Evolutionary conservation across 2,888 invertebrate species (phyloP).

Genomic region (Allacma fusca): DNA sequence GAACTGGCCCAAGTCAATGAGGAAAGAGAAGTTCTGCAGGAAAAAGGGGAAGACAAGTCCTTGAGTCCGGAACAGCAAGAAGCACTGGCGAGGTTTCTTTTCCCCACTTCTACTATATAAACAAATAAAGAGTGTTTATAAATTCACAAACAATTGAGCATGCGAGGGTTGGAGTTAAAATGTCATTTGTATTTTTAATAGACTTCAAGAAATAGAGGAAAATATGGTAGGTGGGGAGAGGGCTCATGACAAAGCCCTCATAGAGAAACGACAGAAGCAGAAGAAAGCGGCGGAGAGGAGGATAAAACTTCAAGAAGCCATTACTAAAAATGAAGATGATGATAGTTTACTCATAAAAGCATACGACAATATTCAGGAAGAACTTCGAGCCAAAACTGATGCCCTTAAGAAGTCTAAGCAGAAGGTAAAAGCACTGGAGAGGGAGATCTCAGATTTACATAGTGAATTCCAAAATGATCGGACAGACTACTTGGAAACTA

Average conservation of each 20-base stretch:
- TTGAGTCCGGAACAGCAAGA: constrained; percentile 64
- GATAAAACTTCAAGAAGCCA: constrained; percentile 69
- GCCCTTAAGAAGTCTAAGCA: constrained; percentile 72
- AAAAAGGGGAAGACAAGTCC: constrained; percentile 39
- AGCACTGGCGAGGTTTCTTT: constrained; percentile 66
- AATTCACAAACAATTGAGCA: too few relatives aligned
- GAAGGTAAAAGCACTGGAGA: constrained; percentile 72
- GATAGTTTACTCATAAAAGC: constrained; percentile 75
- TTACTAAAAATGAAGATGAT: constrained; percentile 72
- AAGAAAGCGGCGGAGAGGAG: constrained; percentile 73
- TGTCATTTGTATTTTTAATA: too few relatives aligned
- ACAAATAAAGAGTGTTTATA: too few relatives aligned
- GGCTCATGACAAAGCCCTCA: constrained; percentile 75
- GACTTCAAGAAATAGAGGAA: constrained; percentile 73
- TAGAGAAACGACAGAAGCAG: constrained; percentile 73
- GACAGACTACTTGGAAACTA: constrained; percentile 83
- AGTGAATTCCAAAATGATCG: constrained; percentile 82
- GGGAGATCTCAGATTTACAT: constrained; percentile 79
- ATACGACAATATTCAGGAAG: constrained; percentile 80
- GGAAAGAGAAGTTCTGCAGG: constrained; percentile 33
- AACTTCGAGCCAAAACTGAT: constrained; percentile 76
- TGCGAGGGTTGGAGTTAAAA: too few relatives aligned
- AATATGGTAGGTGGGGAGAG: constrained; percentile 83
- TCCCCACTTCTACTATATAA: too few relatives aligned
- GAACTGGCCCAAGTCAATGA: constrained; percentile 64